Base-by-base conservation (phyloP, 1,140 invertebrate species). In the Zaprionus inermis region DNA sequence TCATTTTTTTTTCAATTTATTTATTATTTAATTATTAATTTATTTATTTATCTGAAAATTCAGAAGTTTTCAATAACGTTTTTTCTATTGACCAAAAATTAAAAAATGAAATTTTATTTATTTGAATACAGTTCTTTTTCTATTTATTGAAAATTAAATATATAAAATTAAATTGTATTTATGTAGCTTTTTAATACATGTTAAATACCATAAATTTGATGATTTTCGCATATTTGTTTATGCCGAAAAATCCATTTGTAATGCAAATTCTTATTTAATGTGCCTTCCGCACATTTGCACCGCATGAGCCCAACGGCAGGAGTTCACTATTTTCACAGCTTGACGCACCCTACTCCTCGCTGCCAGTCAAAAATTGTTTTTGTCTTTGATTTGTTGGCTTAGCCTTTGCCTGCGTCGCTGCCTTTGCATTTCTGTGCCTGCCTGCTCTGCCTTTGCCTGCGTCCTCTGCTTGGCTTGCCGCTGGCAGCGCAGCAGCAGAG, bases 301-400 rank as follows among this genome's bases (percentile, higher is more conserved):
- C 52, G 18, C 52, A 55, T 55, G 52, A 56, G 54, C 12, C 51
- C 24, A 20, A 56, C 20, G 20, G 16, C 24, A 20, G 28, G 24
- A 56, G 52, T 44, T 65, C 63, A 56, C 51, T 5, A 18, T 54
- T 54, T 52, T 54, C 49, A 54, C 52, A 65, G 52, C 38, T 44
- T 44, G 63, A 65, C n/a, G 10, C 10, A 9, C 3, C 28, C n/a
- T 18, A 32, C 12, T 22, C 20, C 3, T n/a, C 36, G 10, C 16
- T 11, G 16, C 34, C 52, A 72, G 38, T 58, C 9, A 36, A 57
- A 61, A 74, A 64, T 61, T 71, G 34, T 49, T 61, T 66, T 78
- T 78, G 41, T 28, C 44, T 57, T 69, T 63, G 28, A 22, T 60
- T 56, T 73, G 65, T 61, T 68, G 57, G 57, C 57, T 61, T 64